A percentile compares a stretch with the other conserved stretches of the same genome.
Evolutionary conservation across 2,113 vertebrate genomes (phyloP).

Genomic region (Bubo blakistoni): DNA sequence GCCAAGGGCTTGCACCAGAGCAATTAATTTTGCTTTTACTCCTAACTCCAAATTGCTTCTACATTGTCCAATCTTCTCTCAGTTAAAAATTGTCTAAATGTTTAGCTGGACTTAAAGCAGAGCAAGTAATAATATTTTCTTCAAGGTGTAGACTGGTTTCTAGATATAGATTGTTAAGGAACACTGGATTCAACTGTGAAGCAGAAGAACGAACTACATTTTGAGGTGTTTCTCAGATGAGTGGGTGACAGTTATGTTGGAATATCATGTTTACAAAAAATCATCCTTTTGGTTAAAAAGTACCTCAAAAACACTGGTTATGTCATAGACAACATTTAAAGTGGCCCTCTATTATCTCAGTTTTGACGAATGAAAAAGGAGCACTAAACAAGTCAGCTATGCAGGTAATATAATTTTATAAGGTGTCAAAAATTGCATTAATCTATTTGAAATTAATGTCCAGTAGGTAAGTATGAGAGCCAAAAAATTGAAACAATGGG

Average conservation of each 20-base stretch:
- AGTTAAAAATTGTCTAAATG: neutral
- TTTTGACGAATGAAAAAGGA: neutral
- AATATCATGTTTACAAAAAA: neutral
- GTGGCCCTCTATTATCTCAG: neutral
- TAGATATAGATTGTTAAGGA: neutral
- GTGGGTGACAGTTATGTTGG: neutral
- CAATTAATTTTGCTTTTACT: conserved; percentile 17
- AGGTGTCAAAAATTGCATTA: neutral
- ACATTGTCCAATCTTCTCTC: neutral
- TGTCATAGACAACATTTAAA: neutral
- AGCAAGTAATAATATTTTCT: neutral
- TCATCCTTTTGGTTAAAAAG: neutral
- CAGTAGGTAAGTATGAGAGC: neutral
- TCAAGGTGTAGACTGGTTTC: neutral
- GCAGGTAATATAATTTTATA: neutral
- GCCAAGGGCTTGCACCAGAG: neutral
- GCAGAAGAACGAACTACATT: neutral
- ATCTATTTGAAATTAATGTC: neutral
- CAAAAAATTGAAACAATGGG: neutral
- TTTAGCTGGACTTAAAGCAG: neutral
- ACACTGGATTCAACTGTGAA: neutral
- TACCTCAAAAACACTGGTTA: neutral
- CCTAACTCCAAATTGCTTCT: neutral
- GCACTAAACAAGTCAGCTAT: neutral
- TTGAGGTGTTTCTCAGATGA: neutral